phyloP scores from a whole-genome alignment of 2,888 invertebrate genomes.

The Alloplasta piceator region DNA sequence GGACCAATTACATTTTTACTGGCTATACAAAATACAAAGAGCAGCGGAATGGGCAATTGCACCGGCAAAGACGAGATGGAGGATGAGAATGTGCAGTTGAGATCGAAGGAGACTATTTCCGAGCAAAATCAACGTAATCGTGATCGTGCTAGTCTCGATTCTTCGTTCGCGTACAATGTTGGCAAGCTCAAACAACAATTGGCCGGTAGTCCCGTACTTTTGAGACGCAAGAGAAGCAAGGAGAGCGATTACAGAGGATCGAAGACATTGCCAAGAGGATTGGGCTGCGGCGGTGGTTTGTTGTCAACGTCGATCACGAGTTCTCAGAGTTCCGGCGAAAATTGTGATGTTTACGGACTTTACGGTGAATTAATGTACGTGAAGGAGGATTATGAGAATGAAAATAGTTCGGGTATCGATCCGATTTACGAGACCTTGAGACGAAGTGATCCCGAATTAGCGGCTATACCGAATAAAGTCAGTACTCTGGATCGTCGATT shows the following conservation, averaged over 20 bases:
- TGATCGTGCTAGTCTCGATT: slow-evolving; percentile 86
- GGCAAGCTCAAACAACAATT: slow-evolving; percentile 87
- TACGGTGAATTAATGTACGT: slow-evolving; percentile 96
- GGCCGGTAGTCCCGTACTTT: slow-evolving; percentile 87
- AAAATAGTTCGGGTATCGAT: slow-evolving; percentile 88
- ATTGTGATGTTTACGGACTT: slow-evolving; percentile 94
- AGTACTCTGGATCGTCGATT: slow-evolving; percentile 92
- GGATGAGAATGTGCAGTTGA: slow-evolving; percentile 74
- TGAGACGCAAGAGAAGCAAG: slow-evolving; percentile 86
- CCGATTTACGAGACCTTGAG: slow-evolving; percentile 91
- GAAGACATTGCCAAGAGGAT: slow-evolving; percentile 91
- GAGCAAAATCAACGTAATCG: slow-evolving; percentile 69
- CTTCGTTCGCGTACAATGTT: slow-evolving; percentile 83
- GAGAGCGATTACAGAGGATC: slow-evolving; percentile 88
- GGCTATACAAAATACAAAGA: slow-evolving; percentile 86
- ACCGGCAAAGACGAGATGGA: slow-evolving; percentile 78
- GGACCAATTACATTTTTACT: slow-evolving; percentile 96
- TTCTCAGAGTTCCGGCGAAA: slow-evolving; percentile 86
- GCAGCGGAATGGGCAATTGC: slow-evolving; percentile 64
- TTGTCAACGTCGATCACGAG: slow-evolving; percentile 85
- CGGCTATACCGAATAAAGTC: slow-evolving; percentile 92
- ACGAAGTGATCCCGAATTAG: slow-evolving; percentile 93
- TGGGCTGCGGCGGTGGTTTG: slow-evolving; percentile 86
- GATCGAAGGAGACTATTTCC: slow-evolving; percentile 69
- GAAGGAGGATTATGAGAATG: slow-evolving; percentile 94